Conservation (phyloP, 2,888 invertebrate genomes). For the Epinotia nisella region DNA sequence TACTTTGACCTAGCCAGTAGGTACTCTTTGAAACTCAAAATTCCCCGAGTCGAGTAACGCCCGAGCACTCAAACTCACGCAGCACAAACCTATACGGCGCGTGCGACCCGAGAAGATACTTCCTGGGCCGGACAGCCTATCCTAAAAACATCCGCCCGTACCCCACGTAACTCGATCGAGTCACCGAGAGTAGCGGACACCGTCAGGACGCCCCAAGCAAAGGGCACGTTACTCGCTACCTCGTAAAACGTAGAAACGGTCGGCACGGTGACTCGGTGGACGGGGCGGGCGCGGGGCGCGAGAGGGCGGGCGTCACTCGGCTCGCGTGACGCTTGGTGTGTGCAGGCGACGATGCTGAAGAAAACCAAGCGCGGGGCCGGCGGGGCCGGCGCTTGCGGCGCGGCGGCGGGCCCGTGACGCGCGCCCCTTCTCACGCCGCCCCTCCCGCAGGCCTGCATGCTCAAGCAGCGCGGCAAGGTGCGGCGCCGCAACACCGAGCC, state of each 20-base stretch:
- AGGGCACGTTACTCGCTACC: background rate
- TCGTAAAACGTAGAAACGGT: background rate
- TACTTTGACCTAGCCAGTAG: conserved; percentile 18
- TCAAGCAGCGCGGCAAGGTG: conserved; percentile 99
- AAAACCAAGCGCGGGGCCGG: conserved; percentile 98
- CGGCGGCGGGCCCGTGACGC: conserved; percentile 83
- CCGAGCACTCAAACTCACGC: conserved; percentile 70
- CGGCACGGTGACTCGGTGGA: background rate
- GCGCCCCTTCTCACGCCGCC: conserved; percentile 52
- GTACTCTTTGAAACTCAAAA: conserved; percentile 47
- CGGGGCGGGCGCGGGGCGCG: conserved; percentile 51
- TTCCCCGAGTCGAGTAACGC: conserved; percentile 67
- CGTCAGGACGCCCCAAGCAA: conserved; percentile 34
- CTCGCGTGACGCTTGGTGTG: conserved; percentile 54
- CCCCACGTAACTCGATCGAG: conserved; percentile 29
- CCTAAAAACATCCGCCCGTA: conserved; percentile 29
- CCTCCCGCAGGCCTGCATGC: conserved; percentile 97
- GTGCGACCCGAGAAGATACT: conserved; percentile 45
- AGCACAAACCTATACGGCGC: conserved; percentile 55
- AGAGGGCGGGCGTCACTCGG: conserved; percentile 53
- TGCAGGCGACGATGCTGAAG: conserved; percentile 99
- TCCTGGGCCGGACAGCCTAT: conserved; percentile 17
- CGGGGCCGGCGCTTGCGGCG: conserved; percentile 85
- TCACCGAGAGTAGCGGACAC: conserved; percentile 24
- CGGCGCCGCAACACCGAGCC: conserved; percentile 97